Conservation (phyloP, 2,888 invertebrate genomes). For the Luffia ferchaultella region DNA sequence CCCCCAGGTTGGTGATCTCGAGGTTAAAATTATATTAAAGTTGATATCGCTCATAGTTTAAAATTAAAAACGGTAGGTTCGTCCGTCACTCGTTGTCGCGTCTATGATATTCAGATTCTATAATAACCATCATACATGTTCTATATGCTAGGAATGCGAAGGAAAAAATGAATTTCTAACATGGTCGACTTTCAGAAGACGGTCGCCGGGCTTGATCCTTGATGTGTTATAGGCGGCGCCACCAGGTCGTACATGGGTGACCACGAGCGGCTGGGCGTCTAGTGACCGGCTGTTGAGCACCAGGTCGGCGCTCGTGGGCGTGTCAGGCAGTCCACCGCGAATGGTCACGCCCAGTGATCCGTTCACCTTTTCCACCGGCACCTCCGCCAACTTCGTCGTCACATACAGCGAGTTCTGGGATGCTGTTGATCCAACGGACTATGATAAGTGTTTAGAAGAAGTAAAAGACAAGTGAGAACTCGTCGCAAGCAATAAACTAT, state of each 20-base stretch:
- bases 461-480: too few relatives aligned
- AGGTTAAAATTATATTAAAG: too few relatives aligned
- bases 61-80: too few relatives aligned
- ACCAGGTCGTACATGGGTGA: conserved; percentile 88
- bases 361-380: conserved; percentile 81
- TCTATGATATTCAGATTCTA: too few relatives aligned
- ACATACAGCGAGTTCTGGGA: conserved; percentile 79
- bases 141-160: neutral
- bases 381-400: conserved; percentile 80
- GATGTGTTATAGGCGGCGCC: conserved; percentile 93
- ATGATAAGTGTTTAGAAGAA: too few relatives aligned
- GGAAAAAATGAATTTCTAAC: conserved; percentile 24
- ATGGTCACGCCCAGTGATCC: conserved; percentile 90
- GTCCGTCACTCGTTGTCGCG: too few relatives aligned
- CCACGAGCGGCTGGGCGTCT: conserved; percentile 78
- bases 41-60: too few relatives aligned
- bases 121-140: neutral
- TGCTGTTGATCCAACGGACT: too few relatives aligned
- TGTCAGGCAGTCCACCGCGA: conserved; percentile 75
- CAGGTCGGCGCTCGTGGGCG: conserved; percentile 64
- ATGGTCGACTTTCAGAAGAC: conserved; percentile 86
- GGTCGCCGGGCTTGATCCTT: conserved; percentile 89
- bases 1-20: too few relatives aligned
- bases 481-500: too few relatives aligned
- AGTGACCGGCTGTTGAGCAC: conserved; percentile 65